A percentile compares a stretch with the other conserved stretches of the same genome.
phyloP scores from a whole-genome alignment of 1,140 invertebrate genomes.

The Daktulosphaira vitifoliae region DNA sequence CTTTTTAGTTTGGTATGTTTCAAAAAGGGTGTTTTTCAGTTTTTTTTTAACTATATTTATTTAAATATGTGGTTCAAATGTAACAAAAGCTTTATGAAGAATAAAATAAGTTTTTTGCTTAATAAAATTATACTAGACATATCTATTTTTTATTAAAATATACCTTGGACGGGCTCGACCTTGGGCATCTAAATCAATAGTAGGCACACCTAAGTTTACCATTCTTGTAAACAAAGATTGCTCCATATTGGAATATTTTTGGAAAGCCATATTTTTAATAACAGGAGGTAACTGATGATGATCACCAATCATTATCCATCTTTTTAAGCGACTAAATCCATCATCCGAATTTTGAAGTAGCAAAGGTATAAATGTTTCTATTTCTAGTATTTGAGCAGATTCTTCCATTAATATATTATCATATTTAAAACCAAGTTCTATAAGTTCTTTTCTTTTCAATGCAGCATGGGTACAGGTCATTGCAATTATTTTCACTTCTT shows the following conservation, averaged over 20 bases:
- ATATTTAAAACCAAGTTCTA: conserved; percentile 92
- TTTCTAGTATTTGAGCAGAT: conserved; percentile 96
- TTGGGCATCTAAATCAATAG: conserved; percentile 94
- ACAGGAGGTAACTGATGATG: conserved; percentile 98
- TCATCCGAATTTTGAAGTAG: conserved; percentile 95
- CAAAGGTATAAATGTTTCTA: conserved; percentile 98
- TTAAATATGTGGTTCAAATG: too few relatives aligned
- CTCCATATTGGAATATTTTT: conserved; percentile 99
- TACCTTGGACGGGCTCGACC: conserved; percentile 82
- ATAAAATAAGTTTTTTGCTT: conserved; percentile 26
- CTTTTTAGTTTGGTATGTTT: too few relatives aligned
- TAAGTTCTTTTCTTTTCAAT: conserved; percentile 89
- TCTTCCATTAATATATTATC: conserved; percentile 99
- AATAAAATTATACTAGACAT: too few relatives aligned
- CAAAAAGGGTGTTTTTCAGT: too few relatives aligned
- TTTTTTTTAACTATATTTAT: too few relatives aligned
- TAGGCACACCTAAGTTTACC: conserved; percentile 91
- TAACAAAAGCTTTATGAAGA: neutral
- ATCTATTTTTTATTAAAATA: too few relatives aligned
- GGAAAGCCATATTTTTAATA: conserved; percentile 99
- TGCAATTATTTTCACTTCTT: conserved; percentile 99
- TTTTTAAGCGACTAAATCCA: conserved; percentile 87
- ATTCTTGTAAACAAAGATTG: conserved; percentile 96
- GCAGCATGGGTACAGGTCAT: conserved; percentile 99
- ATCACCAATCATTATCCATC: conserved; percentile 99